Base-by-base conservation (phyloP, 2,797 vertebrate species). In the Enteromius trimaculatus region DNA sequence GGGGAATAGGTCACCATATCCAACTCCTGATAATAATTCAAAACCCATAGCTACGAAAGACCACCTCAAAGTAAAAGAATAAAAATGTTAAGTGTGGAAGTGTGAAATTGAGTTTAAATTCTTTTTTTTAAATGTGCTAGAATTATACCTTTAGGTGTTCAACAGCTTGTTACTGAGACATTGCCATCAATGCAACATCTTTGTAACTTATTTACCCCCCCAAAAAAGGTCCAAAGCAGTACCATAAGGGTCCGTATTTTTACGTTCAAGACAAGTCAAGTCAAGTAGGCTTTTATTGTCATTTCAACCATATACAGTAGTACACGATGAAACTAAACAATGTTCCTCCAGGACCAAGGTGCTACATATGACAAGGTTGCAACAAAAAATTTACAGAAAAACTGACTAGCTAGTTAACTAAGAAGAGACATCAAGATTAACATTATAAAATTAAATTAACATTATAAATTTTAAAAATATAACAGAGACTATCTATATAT, bases 1-100 rank as follows among this genome's bases (percentile, higher is more conserved):
- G 37, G 34, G 9, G 53, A 65, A 71, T 17, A 55, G 42, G 44
- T 85, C 34, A 74, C 26, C 55, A 83, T 71, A 82, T 65, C 31
- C 53, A 72, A 69, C 29, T 84, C 49, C 74, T 76, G 74, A 79
- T 80, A 66, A 83, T 71, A 66, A 37, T 51, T 64, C 44, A 58
- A 68, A 66, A 19, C 68, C 44, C n/a, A 51, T 34, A 53, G n/a
- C 81, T 55, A 34, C 37, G 19, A 2, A 49, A 29, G n/a, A 23
- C 44, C 16, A 17, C 44, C 16, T 49, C 23, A 29, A 17, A 71
- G 16, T 29, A 49, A 66, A 64, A 31, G 0, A 64, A 64, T 42
- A 7, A 42, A 39, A 13, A 11, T 21, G 9, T 19, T 34, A 64
- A 65, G 8, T 37, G 1, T 66, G 31, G 4, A 37, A 2, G 21